phyloP scores from a whole-genome alignment of 2,113 vertebrate genomes.

The Capricornis sumatraensis region DNA sequence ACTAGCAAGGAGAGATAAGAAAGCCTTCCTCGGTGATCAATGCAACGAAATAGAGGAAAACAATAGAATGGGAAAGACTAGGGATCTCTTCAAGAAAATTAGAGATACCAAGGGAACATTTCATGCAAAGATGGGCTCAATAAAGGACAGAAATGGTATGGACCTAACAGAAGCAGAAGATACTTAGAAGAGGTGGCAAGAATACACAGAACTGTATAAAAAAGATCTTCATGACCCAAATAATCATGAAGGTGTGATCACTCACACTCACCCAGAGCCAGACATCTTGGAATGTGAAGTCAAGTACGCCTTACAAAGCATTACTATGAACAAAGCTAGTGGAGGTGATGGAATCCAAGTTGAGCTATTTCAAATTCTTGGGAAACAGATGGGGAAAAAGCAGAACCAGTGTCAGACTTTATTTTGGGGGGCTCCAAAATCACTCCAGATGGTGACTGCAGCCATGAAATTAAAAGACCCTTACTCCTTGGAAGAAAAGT shows the following conservation, averaged over 20 bases:
- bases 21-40: rapidly evolving
- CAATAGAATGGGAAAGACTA: background rate
- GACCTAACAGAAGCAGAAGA: background rate
- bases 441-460: no score
- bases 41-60: background rate
- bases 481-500: no score
- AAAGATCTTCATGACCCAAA: background rate
- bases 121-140: rapidly evolving
- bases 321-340: background rate
- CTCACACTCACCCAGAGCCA: background rate
- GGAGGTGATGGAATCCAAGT: background rate
- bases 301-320: background rate
- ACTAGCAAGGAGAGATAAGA: background rate
- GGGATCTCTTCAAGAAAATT: background rate
- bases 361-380: no score
- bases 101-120: background rate
- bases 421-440: no score
- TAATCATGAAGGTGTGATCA: background rate
- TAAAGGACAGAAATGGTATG: background rate
- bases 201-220: background rate
- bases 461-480: no score
- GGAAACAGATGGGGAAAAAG: no score
- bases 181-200: background rate
- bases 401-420: no score
- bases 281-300: background rate